Percentiles rank a stretch among this genome's conserved stretches.
phyloP scores from a whole-genome alignment of 2,888 invertebrate genomes.

The Seira sanloemensis region DNA sequence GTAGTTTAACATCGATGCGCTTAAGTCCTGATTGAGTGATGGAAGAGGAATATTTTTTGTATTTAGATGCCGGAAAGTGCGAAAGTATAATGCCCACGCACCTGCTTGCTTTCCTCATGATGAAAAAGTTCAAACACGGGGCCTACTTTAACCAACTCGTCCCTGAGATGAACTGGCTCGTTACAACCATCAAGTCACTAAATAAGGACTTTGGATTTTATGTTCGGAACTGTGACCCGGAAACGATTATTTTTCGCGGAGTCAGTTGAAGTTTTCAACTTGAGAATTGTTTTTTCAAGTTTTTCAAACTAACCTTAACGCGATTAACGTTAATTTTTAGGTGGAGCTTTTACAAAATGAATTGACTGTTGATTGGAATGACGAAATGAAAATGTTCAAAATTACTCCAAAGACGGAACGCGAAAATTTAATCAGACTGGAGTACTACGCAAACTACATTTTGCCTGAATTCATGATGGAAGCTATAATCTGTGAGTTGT shows the following conservation, averaged over 20 bases:
- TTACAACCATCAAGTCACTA: background rate
- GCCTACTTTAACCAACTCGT: constrained; percentile 19
- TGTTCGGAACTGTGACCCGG: constrained; percentile 25
- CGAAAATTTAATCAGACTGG: constrained; percentile 29
- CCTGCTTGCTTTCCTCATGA: constrained; percentile 56
- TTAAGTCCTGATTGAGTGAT: too few relatives aligned
- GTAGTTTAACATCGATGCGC: too few relatives aligned
- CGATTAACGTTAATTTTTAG: constrained; percentile 8
- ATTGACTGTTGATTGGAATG: background rate
- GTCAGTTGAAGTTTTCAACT: too few relatives aligned
- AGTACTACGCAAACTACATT: constrained; percentile 62
- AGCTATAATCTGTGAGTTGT: constrained; percentile 56
- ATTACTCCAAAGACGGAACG: background rate
- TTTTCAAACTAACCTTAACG: background rate
- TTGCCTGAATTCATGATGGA: constrained; percentile 51
- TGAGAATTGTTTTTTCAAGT: background rate
- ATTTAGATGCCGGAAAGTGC: constrained; percentile 41
- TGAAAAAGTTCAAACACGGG: constrained; percentile 55
- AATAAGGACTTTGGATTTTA: constrained; percentile 61
- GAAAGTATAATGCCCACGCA: constrained; percentile 60
- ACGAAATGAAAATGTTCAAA: background rate
- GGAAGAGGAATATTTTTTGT: too few relatives aligned
- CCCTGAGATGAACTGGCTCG: constrained; percentile 34
- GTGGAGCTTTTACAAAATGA: constrained; percentile 33
- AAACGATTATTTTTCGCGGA: constrained; percentile 35